phyloP scores from a whole-genome alignment of 2,797 vertebrate genomes.

The Vireo griseus region DNA sequence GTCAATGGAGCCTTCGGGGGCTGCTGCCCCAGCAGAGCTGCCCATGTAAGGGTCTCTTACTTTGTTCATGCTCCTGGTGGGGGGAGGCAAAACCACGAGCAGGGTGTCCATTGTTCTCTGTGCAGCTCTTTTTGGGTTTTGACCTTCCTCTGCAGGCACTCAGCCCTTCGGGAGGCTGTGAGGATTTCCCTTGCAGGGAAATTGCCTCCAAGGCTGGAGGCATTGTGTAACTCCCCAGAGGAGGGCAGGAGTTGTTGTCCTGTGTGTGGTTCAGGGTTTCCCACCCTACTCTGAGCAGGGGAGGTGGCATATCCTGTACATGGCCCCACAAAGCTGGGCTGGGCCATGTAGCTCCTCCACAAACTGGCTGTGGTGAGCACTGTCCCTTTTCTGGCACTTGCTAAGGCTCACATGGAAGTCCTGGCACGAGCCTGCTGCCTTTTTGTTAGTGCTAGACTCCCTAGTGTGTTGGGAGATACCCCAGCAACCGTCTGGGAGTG shows the following conservation, averaged over 20 bases:
- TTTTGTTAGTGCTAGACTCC: background rate
- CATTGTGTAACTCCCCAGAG: fast-evolving
- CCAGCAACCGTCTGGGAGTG: fast-evolving
- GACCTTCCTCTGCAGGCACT: background rate
- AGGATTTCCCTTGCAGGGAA: background rate
- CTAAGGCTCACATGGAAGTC: background rate
- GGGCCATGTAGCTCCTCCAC: fast-evolving
- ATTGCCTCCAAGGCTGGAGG: fast-evolving
- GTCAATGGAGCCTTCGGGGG: background rate
- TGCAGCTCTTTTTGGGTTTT: background rate
- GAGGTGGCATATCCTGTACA: fast-evolving
- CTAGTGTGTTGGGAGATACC: fast-evolving
- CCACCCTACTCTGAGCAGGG: background rate
- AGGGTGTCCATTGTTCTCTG: background rate
- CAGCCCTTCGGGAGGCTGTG: fast-evolving
- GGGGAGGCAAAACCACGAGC: background rate
- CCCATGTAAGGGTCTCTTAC: slow-evolving; percentile 63
- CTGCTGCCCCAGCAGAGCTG: background rate
- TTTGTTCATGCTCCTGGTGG: background rate
- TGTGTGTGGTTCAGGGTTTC: background rate
- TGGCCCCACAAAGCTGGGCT: background rate
- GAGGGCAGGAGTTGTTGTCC: background rate
- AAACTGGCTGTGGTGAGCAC: no score
- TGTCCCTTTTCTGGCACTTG: background rate
- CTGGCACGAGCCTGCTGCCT: no score